These are phyloP conservation scores for Aeoliscus strigatus DNA, from an alignment of 2,797 vertebrate species.

Conservation along the genomic window DNA sequence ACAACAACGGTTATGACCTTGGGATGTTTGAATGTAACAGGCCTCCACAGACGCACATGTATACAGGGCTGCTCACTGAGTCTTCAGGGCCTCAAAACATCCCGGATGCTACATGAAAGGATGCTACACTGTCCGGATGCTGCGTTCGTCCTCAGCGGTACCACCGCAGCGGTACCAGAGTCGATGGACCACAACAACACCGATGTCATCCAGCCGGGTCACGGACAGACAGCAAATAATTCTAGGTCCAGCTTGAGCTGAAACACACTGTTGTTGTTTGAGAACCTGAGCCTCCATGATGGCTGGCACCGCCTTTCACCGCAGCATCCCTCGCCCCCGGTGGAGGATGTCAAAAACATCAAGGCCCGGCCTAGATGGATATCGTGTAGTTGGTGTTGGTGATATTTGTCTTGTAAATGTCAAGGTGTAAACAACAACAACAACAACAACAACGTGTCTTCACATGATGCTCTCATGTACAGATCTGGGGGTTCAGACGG, in stretches of 20 bases:
- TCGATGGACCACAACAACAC: too few species aligned
- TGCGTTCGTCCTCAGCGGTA: constrained; percentile 28
- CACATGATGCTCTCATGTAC: too few species aligned
- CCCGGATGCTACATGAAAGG: constrained; percentile 41
- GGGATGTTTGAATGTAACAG: constrained; percentile 13
- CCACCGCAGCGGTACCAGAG: constrained; percentile 53
- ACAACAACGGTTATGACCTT: constrained; percentile 39
- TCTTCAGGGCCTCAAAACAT: constrained; percentile 38
- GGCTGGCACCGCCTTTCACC: constrained; percentile 71
- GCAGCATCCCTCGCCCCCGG: constrained; percentile 37
- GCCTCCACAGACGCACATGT: constrained; percentile 13
- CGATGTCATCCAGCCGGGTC: too few species aligned
- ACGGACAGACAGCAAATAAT: too few species aligned
- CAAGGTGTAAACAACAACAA: too few species aligned
- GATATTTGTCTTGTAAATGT: too few species aligned
- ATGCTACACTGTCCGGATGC: constrained; percentile 53
- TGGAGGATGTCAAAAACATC: constrained; percentile 9
- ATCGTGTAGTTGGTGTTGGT: background rate
- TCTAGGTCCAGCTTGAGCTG: background rate
- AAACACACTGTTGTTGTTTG: background rate
- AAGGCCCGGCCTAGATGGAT: background rate
- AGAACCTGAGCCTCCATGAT: constrained; percentile 38
- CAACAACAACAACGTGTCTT: too few species aligned
- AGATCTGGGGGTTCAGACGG: too few species aligned
- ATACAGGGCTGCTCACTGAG: constrained; percentile 8